phyloP scores from a whole-genome alignment of 2,888 invertebrate species.

The Physocephala rufipes region DNA sequence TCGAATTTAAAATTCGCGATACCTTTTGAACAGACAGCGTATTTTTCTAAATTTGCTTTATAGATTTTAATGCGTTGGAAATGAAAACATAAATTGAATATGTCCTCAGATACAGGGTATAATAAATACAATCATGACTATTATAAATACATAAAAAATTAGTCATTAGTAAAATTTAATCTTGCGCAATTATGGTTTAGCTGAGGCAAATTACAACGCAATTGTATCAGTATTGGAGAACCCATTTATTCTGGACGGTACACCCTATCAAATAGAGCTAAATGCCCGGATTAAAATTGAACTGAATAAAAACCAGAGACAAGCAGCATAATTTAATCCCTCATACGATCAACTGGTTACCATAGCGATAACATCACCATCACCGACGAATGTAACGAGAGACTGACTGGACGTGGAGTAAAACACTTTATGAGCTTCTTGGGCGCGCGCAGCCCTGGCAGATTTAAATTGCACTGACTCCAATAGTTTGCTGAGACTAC shows the following conservation, averaged over 20 bases:
- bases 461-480: neutral
- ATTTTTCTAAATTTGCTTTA: too few relatives aligned
- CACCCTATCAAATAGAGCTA: neutral
- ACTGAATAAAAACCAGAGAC: neutral
- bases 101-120: too few relatives aligned
- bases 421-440: neutral
- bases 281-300: slow-evolving; percentile 6
- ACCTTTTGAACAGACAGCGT: too few relatives aligned
- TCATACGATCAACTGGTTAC: neutral
- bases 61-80: too few relatives aligned
- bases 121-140: too few relatives aligned
- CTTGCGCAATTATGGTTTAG: too few relatives aligned
- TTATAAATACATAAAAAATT: neutral
- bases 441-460: neutral
- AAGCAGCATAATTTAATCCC: neutral
- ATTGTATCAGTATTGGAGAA: too few relatives aligned
- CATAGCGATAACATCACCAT: neutral
- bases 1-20: too few relatives aligned
- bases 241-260: neutral
- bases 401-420: neutral
- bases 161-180: neutral
- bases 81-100: too few relatives aligned
- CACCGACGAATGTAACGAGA: neutral
- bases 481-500: neutral
- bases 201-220: too few relatives aligned